Percentiles rank a stretch among this genome's conserved stretches.
These are phyloP conservation scores for Pocillopora grandis DNA, from an alignment of 92 coral and sea anemone species.

Conservation along the genomic window DNA sequence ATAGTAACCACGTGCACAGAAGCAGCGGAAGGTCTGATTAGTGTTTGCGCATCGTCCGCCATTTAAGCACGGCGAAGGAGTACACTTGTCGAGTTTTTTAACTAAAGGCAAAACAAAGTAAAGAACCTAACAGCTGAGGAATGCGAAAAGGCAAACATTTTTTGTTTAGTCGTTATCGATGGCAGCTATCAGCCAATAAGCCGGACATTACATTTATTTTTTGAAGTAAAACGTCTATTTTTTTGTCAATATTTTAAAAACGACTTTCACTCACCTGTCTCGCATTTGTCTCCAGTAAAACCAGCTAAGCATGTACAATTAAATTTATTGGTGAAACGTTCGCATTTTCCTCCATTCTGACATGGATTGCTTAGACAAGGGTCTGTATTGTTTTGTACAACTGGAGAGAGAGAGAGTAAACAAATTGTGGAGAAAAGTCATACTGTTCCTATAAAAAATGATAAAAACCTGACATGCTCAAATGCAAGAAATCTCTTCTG, in stretches of 20 bases:
- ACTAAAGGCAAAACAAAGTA: not conserved
- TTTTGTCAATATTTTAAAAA: not conserved
- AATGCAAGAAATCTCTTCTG: not conserved
- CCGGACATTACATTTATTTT: too few species aligned
- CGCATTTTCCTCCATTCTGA: slow-evolving; percentile 25
- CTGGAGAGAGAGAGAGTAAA: too few species aligned
- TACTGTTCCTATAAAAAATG: too few species aligned
- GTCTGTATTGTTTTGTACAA: not conserved
- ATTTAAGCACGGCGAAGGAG: slow-evolving; percentile 21
- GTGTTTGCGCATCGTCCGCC: slow-evolving; percentile 21
- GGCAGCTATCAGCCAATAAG: not conserved
- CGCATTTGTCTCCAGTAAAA: slow-evolving; percentile 20
- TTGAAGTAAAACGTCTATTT: not conserved
- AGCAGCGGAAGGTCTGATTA: slow-evolving; percentile 14
- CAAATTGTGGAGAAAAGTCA: not conserved
- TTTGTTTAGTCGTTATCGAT: not conserved
- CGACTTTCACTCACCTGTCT: not conserved
- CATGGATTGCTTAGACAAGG: slow-evolving; percentile 32
- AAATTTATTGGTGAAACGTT: not conserved
- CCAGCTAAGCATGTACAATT: slow-evolving; percentile 7
- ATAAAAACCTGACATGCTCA: too few species aligned
- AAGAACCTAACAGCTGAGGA: too few species aligned
- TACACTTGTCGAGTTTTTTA: not conserved
- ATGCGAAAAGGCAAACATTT: too few species aligned
- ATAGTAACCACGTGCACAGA: slow-evolving; percentile 14